A percentile compares a stretch with the other conserved stretches of the same genome.
These are phyloP conservation scores for Drosophila mojavensis DNA, from an alignment of 1,140 invertebrate genomes.

Conservation along the genomic window DNA sequence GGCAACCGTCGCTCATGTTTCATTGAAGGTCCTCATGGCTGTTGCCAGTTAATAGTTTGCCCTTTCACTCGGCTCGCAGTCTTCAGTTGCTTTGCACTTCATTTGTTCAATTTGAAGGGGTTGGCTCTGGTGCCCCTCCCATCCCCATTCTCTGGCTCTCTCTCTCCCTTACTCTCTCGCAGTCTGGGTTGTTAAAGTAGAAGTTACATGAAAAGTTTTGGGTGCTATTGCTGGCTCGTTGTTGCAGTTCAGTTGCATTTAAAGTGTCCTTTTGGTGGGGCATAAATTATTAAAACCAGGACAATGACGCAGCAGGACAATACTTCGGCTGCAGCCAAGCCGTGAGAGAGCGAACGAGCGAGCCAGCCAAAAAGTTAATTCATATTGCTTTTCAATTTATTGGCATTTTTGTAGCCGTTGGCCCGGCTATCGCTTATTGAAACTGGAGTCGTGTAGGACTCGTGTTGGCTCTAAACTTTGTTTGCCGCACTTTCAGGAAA, in stretches of 20 bases:
- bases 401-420: slow-evolving; percentile 59
- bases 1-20: not conserved
- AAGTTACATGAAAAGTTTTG: slow-evolving; percentile 46
- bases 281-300: slow-evolving; percentile 76
- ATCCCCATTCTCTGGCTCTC: not conserved
- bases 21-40: slow-evolving; percentile 1
- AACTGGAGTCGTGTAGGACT: slow-evolving; percentile 31
- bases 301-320: slow-evolving; percentile 53
- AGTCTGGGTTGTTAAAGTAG: slow-evolving; percentile 21
- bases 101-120: slow-evolving; percentile 69
- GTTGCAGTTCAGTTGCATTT: slow-evolving; percentile 71
- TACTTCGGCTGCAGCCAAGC: not conserved
- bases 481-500: slow-evolving; percentile 40
- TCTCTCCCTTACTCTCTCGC: not conserved
- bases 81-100: slow-evolving; percentile 62
- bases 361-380: slow-evolving; percentile 74
- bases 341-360: slow-evolving; percentile 7
- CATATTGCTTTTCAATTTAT: slow-evolving; percentile 82
- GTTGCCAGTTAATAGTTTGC: slow-evolving; percentile 25
- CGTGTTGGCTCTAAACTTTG: slow-evolving; percentile 9
- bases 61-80: slow-evolving; percentile 9
- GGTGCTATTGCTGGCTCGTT: slow-evolving; percentile 20
- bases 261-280: slow-evolving; percentile 60
- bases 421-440: slow-evolving; percentile 50
- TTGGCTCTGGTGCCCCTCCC: slow-evolving; percentile 21